Conservation (phyloP, 2,113 vertebrate genomes). For the Rhipidura dahli region DNA sequence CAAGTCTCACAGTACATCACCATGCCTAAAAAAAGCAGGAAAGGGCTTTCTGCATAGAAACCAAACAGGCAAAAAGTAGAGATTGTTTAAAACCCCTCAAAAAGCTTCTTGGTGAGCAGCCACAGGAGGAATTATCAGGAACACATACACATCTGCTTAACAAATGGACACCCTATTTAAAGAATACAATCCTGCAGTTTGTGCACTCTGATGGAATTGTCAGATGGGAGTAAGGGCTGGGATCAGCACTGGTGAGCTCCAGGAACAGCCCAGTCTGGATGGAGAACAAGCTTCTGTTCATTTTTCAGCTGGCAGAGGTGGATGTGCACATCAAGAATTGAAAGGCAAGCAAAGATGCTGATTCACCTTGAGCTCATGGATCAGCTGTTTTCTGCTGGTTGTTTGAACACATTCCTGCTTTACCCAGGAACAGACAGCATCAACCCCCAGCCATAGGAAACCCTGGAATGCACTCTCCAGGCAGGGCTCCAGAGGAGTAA, state of each 20-base stretch:
- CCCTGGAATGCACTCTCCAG: neutral
- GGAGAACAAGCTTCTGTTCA: neutral
- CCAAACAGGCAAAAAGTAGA: neutral
- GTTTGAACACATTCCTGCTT: neutral
- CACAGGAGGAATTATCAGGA: neutral
- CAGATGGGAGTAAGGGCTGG: neutral
- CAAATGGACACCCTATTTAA: neutral
- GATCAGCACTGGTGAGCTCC: neutral
- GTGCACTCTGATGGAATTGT: fast-evolving
- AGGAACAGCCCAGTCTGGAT: neutral
- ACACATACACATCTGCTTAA: neutral
- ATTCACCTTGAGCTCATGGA: neutral
- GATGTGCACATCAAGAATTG: neutral
- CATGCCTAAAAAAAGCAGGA: neutral
- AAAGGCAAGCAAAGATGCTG: neutral
- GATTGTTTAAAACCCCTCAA: neutral
- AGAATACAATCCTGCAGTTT: fast-evolving
- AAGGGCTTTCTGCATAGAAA: neutral
- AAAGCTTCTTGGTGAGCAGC: neutral
- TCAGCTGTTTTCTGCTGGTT: neutral
- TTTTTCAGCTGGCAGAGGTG: neutral
- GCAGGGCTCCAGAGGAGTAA: neutral
- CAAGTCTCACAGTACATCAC: neutral
- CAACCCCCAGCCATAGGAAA: neutral
- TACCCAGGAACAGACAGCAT: neutral